These are phyloP conservation scores for Falco berigora DNA, from an alignment of 2,797 vertebrate species.

Conservation along the genomic window DNA sequence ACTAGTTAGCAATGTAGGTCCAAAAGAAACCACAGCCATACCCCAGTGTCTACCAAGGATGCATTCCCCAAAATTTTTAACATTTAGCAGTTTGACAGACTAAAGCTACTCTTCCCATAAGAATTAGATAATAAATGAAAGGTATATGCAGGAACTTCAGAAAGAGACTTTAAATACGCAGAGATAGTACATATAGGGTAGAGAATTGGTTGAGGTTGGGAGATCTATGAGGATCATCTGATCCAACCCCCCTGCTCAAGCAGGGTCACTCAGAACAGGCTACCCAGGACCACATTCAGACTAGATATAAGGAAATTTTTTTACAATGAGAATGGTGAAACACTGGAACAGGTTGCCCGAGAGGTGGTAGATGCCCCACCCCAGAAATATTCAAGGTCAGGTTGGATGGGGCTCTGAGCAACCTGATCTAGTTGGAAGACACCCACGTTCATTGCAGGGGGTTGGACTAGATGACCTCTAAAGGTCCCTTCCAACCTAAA, in stretches of 20 bases:
- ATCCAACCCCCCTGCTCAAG: not conserved
- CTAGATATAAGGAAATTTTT: not conserved
- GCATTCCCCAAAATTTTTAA: accelerated
- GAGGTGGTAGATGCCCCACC: not conserved
- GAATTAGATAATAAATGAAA: not conserved
- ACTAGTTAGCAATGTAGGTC: not conserved
- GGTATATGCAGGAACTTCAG: not conserved
- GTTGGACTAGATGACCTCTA: not conserved
- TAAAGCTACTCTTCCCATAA: not conserved
- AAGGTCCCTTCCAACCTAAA: not conserved
- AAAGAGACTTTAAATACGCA: not conserved
- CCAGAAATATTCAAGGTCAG: not conserved
- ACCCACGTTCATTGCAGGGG: not conserved
- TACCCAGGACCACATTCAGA: not conserved
- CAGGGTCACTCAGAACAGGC: not conserved
- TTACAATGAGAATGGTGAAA: not conserved
- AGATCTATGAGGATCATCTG: not conserved
- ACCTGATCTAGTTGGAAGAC: not conserved
- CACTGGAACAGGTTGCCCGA: not conserved
- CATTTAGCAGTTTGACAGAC: not conserved
- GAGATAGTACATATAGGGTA: not conserved
- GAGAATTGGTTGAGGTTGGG: not conserved
- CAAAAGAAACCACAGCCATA: not conserved
- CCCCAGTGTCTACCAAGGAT: not conserved
- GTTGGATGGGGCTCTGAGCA: not conserved